phyloP scores from a whole-genome alignment of 2,888 invertebrate species.

The Drosophila stalkeri region DNA sequence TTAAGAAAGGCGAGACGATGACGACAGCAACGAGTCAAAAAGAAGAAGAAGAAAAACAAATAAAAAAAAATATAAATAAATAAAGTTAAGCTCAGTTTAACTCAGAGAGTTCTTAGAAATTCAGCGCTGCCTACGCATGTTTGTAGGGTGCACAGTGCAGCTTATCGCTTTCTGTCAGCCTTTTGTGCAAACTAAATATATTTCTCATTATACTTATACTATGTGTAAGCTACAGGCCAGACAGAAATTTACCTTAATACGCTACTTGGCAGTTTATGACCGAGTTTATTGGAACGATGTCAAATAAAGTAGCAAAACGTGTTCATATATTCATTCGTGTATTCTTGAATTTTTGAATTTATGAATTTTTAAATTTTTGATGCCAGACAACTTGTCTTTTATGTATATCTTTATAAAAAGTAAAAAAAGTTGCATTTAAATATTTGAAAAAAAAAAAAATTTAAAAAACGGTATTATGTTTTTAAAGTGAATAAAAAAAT shows the following conservation, averaged over 20 bases:
- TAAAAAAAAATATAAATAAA: conserved; percentile 1
- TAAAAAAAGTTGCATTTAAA: background rate
- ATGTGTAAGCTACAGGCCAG: background rate
- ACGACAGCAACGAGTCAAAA: conserved; percentile 34
- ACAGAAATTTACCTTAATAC: background rate
- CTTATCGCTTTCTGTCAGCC: conserved; percentile 5
- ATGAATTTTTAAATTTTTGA: background rate
- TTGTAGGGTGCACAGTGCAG: conserved; percentile 4
- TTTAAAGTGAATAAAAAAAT: too few species aligned
- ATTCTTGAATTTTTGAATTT: background rate
- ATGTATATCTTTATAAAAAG: background rate
- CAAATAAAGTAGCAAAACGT: conserved; percentile 12
- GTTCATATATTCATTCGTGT: conserved; percentile 7
- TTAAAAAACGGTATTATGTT: too few species aligned
- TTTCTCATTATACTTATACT: background rate
- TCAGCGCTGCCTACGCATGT: conserved; percentile 10
- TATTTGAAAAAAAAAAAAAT: conserved; percentile 4
- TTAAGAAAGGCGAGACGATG: conserved; percentile 47
- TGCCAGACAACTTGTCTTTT: conserved; percentile 12
- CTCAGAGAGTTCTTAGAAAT: conserved; percentile 19
- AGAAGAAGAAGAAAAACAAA: background rate
- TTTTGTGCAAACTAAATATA: background rate
- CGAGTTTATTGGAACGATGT: conserved; percentile 2
- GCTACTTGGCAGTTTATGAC: background rate
- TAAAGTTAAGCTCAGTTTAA: conserved; percentile 6